phyloP scores from a whole-genome alignment of 1,140 invertebrate species.

The Meloidogyne floridensis region DNA sequence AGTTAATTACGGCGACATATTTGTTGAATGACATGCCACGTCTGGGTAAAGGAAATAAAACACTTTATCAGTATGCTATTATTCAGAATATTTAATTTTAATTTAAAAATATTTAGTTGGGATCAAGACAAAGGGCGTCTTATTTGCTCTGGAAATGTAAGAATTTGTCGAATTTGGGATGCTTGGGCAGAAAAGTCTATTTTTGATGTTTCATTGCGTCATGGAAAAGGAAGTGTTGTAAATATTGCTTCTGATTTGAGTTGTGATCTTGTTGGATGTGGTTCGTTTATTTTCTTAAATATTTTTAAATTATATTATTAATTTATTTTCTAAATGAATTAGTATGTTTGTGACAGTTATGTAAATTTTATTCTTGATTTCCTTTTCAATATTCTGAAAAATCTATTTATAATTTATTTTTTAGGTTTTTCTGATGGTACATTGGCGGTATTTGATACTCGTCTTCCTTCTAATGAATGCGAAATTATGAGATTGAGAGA shows the following conservation, averaged over 20 bases:
- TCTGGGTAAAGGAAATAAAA: conserved; percentile 43
- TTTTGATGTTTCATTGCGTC: conserved; percentile 38
- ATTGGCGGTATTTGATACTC: conserved; percentile 42
- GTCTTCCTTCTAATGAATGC: conserved; percentile 41
- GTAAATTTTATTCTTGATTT: background rate
- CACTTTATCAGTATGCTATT: conserved; percentile 53
- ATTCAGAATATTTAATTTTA: conserved; percentile 8
- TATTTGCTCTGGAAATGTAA: conserved; percentile 55
- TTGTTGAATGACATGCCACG: conserved; percentile 54
- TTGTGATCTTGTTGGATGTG: conserved; percentile 41
- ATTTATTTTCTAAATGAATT: too few relatives aligned
- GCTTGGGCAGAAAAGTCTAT: conserved; percentile 48
- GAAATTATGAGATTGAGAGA: conserved; percentile 54
- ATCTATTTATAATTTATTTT: background rate
- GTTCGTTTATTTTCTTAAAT: conserved; percentile 34
- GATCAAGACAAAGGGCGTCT: conserved; percentile 55
- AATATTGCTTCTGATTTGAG: conserved; percentile 41
- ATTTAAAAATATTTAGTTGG: conserved; percentile 48
- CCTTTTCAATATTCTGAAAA: background rate
- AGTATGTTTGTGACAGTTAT: too few relatives aligned
- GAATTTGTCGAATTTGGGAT: conserved; percentile 59
- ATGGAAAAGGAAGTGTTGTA: conserved; percentile 44
- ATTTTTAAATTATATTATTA: background rate
- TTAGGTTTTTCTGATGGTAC: conserved; percentile 58
- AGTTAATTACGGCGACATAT: conserved; percentile 55